These are phyloP conservation scores for Caenorhabditis panamensis DNA, from an alignment of 2,888 invertebrate genomes.

Conservation along the genomic window DNA sequence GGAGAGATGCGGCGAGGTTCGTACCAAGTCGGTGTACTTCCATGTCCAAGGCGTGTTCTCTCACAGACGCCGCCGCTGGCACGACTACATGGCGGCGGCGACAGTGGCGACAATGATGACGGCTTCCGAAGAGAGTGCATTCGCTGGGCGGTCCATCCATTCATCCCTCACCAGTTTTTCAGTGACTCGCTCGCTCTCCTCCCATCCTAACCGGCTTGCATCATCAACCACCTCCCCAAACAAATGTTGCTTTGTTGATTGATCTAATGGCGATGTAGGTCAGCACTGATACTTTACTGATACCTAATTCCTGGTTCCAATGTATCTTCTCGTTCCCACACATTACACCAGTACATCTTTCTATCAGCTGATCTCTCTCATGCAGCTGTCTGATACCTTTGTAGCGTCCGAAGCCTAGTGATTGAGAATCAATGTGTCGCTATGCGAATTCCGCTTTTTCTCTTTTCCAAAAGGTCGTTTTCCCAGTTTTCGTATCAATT, in stretches of 20 bases:
- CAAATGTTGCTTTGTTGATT: slow-evolving; percentile 32
- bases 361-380: background rate
- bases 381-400: background rate
- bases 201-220: slow-evolving; percentile 27
- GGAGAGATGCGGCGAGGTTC: slow-evolving; percentile 5
- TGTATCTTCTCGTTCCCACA: background rate
- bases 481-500: slow-evolving; percentile 1
- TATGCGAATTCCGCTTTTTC: too few species aligned
- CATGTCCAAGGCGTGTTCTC: slow-evolving; percentile 34
- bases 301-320: background rate
- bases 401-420: too few species aligned
- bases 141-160: slow-evolving; percentile 8
- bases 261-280: slow-evolving; percentile 29
- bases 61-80: slow-evolving; percentile 36
- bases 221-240: background rate
- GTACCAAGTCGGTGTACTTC: slow-evolving; percentile 55
- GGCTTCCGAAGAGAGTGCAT: slow-evolving; percentile 27
- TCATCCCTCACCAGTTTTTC: slow-evolving; percentile 23
- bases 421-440: too few species aligned
- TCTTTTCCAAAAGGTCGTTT: slow-evolving; percentile 8
- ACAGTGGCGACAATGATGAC: background rate
- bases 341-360: background rate
- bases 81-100: slow-evolving; percentile 33
- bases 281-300: background rate
- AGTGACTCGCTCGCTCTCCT: slow-evolving; percentile 21